phyloP scores from a whole-genome alignment of 2,888 invertebrate species.

The Drosophila cognata region DNA sequence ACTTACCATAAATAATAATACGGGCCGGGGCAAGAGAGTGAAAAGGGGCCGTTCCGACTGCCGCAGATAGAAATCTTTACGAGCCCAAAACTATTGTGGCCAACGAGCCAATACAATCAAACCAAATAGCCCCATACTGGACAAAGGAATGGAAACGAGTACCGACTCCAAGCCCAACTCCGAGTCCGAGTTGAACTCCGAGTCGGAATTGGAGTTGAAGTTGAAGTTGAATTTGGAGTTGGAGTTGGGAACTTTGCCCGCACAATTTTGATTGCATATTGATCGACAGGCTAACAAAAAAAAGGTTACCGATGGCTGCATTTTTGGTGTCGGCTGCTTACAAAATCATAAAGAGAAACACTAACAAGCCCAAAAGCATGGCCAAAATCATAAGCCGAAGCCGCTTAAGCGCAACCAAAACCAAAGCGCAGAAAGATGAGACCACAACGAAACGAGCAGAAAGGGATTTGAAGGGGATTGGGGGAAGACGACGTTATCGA shows the following conservation, averaged over 20 bases:
- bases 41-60: slow-evolving; percentile 23
- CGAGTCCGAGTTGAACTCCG: slow-evolving; percentile 13
- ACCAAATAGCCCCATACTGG: slow-evolving; percentile 45
- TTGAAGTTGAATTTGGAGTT: slow-evolving; percentile 10
- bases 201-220: slow-evolving; percentile 7
- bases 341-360: slow-evolving; percentile 53
- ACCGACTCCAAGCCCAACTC: slow-evolving; percentile 13
- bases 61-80: slow-evolving; percentile 66
- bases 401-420: slow-evolving; percentile 45
- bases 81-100: slow-evolving; percentile 69
- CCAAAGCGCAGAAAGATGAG: slow-evolving; percentile 50
- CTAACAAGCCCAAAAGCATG: slow-evolving; percentile 50
- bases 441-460: slow-evolving; percentile 43
- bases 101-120: slow-evolving; percentile 54
- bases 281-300: slow-evolving; percentile 68
- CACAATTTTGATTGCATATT: slow-evolving; percentile 80
- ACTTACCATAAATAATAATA: slow-evolving; percentile 75
- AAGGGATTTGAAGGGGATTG: too few species aligned
- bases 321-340: slow-evolving; percentile 55
- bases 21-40: slow-evolving; percentile 31
- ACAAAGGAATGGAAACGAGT: slow-evolving; percentile 37
- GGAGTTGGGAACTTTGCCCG: slow-evolving; percentile 48
- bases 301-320: slow-evolving; percentile 63
- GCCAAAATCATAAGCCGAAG: slow-evolving; percentile 54
- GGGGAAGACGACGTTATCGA: slow-evolving; percentile 10